Percentiles rank a stretch among this genome's conserved stretches.
Evolutionary conservation across 1,140 invertebrate species (phyloP).

Genomic region (Magallana angulata): DNA sequence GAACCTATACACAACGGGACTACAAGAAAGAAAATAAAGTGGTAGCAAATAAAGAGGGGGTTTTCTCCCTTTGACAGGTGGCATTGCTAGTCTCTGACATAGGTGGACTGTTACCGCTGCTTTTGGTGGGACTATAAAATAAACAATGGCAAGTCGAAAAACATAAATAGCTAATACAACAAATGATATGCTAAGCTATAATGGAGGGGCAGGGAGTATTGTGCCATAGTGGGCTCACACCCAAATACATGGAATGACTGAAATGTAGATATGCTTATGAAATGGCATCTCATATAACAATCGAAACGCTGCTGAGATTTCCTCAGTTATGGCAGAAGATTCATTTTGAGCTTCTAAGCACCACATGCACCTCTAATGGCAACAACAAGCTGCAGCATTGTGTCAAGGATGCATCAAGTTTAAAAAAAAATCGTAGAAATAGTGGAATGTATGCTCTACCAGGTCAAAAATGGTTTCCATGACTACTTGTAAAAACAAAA

Average conservation of each 20-base stretch:
- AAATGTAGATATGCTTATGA: conserved; percentile 34
- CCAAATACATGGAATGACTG: conserved; percentile 27
- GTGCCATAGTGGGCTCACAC: background rate
- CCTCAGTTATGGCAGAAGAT: conserved; percentile 14
- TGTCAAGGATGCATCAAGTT: conserved; percentile 11
- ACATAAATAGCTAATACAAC: conserved; percentile 33
- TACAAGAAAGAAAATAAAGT: conserved; percentile 1
- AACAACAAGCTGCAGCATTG: conserved; percentile 1
- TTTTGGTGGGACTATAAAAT: conserved; percentile 36
- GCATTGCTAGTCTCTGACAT: background rate
- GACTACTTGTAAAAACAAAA: conserved; percentile 1
- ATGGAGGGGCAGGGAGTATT: conserved; percentile 21
- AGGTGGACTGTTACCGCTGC: conserved; percentile 15
- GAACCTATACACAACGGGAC: conserved; percentile 19
- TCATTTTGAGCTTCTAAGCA: conserved; percentile 24
- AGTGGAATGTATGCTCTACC: conserved; percentile 29
- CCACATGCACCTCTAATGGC: conserved; percentile 20
- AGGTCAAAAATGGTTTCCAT: conserved; percentile 17
- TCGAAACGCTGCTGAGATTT: background rate
- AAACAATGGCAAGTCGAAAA: conserved; percentile 28
- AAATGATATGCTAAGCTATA: conserved; percentile 32
- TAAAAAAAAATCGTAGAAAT: background rate
- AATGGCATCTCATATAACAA: conserved; percentile 6
- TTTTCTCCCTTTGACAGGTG: background rate
- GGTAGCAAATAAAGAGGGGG: conserved; percentile 13